phyloP scores from a whole-genome alignment of 2,113 vertebrate species.

The Gavialis gangeticus region DNA sequence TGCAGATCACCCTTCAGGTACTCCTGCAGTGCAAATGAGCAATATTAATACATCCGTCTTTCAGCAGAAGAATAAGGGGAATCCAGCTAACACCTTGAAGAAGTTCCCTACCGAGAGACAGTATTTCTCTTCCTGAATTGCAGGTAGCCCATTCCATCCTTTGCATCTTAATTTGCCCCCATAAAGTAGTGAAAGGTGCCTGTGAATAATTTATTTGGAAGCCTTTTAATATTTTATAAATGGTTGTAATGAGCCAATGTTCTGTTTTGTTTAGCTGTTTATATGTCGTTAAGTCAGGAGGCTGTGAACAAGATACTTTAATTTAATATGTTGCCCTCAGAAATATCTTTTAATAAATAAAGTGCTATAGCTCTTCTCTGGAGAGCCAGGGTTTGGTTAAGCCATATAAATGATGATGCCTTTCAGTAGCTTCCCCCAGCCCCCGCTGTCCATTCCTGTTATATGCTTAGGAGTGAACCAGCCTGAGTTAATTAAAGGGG shows the following conservation, averaged over 20 bases:
- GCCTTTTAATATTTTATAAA: constrained; percentile 79
- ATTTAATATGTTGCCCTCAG: constrained; percentile 37
- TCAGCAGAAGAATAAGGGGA: too few relatives aligned
- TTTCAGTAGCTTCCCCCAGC: background rate
- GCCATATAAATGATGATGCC: background rate
- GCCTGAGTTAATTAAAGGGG: background rate
- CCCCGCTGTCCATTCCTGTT: background rate
- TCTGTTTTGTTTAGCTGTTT: constrained; percentile 65
- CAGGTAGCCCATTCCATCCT: background rate
- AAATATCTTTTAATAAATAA: constrained; percentile 53
- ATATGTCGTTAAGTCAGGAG: constrained; percentile 48
- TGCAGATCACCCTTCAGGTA: background rate
- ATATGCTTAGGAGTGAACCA: background rate
- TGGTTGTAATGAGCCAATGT: constrained; percentile 24
- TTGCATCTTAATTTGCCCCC: background rate
- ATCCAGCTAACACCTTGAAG: too few relatives aligned
- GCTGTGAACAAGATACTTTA: constrained; percentile 34
- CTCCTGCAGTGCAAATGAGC: background rate
- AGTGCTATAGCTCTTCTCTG: background rate
- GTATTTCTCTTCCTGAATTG: background rate
- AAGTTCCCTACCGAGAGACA: background rate
- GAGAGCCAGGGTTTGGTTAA: constrained; percentile 10
- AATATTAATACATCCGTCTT: background rate
- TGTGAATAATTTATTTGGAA: constrained; percentile 73
- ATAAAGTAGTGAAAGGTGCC: constrained; percentile 33